Conservation (phyloP, 2,797 vertebrate species). For the Caiman crocodilus region DNA sequence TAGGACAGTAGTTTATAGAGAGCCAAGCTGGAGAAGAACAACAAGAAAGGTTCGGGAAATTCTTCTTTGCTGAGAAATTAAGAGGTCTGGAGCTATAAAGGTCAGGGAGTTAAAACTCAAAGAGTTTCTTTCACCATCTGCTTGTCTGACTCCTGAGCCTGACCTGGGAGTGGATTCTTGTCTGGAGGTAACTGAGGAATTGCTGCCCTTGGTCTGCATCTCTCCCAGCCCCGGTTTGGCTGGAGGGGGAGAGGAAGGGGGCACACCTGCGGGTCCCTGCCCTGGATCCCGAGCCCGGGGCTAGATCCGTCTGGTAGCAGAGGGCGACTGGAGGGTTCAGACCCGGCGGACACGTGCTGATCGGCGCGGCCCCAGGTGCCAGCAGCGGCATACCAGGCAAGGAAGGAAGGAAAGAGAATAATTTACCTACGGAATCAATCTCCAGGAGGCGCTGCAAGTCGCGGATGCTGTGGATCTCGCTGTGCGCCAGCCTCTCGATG, state of each 20-base stretch:
- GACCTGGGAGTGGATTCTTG: constrained; percentile 5
- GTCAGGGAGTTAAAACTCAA: neutral
- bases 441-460: constrained; percentile 99
- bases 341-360: neutral
- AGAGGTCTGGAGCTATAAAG: neutral
- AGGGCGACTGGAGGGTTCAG: neutral
- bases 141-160: constrained; percentile 31
- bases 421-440: constrained; percentile 99
- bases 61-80: constrained; percentile 30
- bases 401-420: constrained; percentile 86
- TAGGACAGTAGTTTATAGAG: constrained; percentile 70
- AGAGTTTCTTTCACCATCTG: neutral
- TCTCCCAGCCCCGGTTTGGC: neutral
- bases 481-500: constrained; percentile 94
- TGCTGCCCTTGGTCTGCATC: constrained; percentile 16
- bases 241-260: neutral
- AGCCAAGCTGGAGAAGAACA: constrained; percentile 47
- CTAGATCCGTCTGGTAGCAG: neutral
- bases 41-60: constrained; percentile 19
- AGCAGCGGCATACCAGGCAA: constrained; percentile 55
- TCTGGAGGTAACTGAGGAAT: neutral
- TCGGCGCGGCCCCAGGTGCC: constrained; percentile 13
- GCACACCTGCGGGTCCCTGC: constrained; percentile 65
- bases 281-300: constrained; percentile 70
- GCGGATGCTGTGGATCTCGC: constrained; percentile 98